phyloP scores from a whole-genome alignment of 1,140 invertebrate genomes.

The Zaprionus davidi region DNA sequence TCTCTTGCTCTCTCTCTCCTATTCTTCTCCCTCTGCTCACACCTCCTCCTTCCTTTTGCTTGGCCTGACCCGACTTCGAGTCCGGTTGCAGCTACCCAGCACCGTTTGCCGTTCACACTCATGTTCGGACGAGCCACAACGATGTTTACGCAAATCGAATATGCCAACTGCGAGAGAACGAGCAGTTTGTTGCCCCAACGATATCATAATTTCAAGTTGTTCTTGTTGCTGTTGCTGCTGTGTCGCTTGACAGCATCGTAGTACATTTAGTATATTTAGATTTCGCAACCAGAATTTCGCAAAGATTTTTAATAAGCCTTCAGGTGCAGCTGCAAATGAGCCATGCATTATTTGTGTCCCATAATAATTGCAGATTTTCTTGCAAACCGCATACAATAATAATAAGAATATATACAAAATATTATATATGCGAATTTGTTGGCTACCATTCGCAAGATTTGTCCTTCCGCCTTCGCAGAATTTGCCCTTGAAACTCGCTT shows the following conservation, averaged over 20 bases:
- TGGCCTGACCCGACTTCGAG: neutral
- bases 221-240: slow-evolving; percentile 27
- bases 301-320: slow-evolving; percentile 68
- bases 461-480: slow-evolving; percentile 36
- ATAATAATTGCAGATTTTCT: slow-evolving; percentile 62
- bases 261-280: slow-evolving; percentile 24
- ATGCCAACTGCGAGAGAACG: slow-evolving; percentile 57
- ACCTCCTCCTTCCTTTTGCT: neutral
- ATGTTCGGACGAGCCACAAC: slow-evolving; percentile 50
- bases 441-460: slow-evolving; percentile 21
- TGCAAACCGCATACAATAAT: slow-evolving; percentile 29
- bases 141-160: slow-evolving; percentile 77
- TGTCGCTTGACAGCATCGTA: slow-evolving; percentile 8
- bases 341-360: slow-evolving; percentile 70
- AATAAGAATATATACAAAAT: slow-evolving; percentile 3
- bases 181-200: slow-evolving; percentile 47
- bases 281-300: slow-evolving; percentile 13
- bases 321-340: slow-evolving; percentile 78
- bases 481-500: slow-evolving; percentile 26
- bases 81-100: neutral
- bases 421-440: slow-evolving; percentile 25
- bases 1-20: neutral
- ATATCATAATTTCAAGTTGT: slow-evolving; percentile 71
- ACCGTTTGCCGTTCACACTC: slow-evolving; percentile 36
- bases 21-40: neutral